phyloP scores from a whole-genome alignment of 2,888 invertebrate species.

The Agriopis marginaria region DNA sequence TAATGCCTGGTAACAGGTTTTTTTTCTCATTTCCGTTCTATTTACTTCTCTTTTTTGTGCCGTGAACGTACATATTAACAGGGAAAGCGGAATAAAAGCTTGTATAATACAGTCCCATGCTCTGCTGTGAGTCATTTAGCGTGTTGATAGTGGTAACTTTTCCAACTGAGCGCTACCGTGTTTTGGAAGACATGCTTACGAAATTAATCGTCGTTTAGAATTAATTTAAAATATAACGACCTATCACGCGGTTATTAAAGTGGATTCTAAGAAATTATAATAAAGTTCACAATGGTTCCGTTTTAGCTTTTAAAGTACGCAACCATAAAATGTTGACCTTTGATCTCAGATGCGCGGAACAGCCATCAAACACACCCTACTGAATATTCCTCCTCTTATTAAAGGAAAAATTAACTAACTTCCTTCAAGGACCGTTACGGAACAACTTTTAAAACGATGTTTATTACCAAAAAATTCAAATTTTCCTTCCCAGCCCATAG shows the following conservation, averaged over 20 bases:
- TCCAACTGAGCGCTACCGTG: neutral
- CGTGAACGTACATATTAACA: no score
- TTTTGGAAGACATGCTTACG: neutral
- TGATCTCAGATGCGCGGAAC: constrained; percentile 19
- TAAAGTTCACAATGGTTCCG: neutral
- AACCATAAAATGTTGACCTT: constrained; percentile 12
- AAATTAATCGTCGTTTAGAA: no score
- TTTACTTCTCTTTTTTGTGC: no score
- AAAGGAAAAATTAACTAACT: constrained; percentile 25
- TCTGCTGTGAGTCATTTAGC: no score
- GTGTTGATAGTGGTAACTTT: no score
- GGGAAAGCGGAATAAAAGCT: no score
- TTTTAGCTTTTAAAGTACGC: neutral
- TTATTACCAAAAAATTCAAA: constrained; percentile 38
- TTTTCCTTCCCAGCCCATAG: constrained; percentile 41
- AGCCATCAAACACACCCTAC: constrained; percentile 20
- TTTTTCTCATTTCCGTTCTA: no score
- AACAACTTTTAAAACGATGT: constrained; percentile 27
- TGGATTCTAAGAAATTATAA: neutral
- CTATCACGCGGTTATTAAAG: no score
- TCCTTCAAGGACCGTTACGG: constrained; percentile 8
- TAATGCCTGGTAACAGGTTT: no score
- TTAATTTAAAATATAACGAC: no score
- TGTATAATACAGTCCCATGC: no score
- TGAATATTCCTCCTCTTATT: constrained; percentile 26